These are phyloP conservation scores for Trissolcus brochymenae DNA, from an alignment of 2,888 invertebrate genomes.

Conservation along the genomic window DNA sequence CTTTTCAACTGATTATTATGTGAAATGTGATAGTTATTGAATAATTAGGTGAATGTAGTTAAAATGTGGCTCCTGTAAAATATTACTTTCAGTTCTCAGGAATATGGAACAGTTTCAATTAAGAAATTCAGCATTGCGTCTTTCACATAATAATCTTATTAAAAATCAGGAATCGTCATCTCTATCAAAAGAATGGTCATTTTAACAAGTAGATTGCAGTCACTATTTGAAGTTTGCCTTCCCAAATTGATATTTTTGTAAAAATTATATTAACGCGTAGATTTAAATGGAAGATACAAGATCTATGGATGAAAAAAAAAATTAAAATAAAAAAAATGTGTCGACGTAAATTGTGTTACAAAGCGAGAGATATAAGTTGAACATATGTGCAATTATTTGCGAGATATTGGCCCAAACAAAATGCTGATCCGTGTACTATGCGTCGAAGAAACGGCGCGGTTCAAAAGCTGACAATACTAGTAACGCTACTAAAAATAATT, in stretches of 20 bases:
- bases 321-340: not conserved
- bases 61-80: no score
- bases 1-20: slow-evolving; percentile 4
- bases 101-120: no score
- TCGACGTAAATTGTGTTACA: not conserved
- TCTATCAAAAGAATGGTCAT: slow-evolving; percentile 15
- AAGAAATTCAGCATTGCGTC: no score
- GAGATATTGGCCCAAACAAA: slow-evolving; percentile 24
- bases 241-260: slow-evolving; percentile 76
- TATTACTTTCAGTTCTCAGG: not conserved
- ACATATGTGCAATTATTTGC: slow-evolving; percentile 28
- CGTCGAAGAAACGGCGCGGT: slow-evolving; percentile 59
- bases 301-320: slow-evolving; percentile 5
- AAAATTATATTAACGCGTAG: slow-evolving; percentile 71
- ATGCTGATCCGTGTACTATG: slow-evolving; percentile 35
- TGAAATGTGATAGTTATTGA: slow-evolving; percentile 11
- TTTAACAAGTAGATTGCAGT: slow-evolving; percentile 15
- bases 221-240: slow-evolving; percentile 70
- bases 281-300: slow-evolving; percentile 36
- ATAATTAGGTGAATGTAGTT: slow-evolving; percentile 7
- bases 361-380: slow-evolving; percentile 3
- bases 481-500: slow-evolving; percentile 46
- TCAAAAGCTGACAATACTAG: slow-evolving; percentile 66
- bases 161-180: not conserved
- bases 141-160: slow-evolving; percentile 4